A percentile compares a stretch with the other conserved stretches of the same genome.
Evolutionary conservation across 2,797 vertebrate genomes (phyloP).

Genomic region (Neopelma chrysocephalum): DNA sequence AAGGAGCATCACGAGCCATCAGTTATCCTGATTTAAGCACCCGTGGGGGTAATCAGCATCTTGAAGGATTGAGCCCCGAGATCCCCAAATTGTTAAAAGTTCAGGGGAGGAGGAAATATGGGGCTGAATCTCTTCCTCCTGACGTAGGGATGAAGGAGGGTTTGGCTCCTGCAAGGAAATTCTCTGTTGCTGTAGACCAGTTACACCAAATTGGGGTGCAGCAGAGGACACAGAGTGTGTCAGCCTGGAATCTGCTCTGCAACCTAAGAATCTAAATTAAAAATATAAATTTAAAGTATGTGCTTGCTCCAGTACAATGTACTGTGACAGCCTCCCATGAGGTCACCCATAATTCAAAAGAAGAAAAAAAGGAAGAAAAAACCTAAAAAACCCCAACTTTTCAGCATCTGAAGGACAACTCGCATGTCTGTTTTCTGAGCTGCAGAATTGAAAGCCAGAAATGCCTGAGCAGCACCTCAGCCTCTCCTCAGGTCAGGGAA

Average conservation of each 20-base stretch:
- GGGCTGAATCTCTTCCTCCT: background rate
- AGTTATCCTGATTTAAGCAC: background rate
- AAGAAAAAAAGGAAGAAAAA: background rate
- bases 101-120: background rate
- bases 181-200: background rate
- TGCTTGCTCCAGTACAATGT: background rate
- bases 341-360: background rate
- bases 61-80: background rate
- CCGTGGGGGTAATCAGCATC: background rate
- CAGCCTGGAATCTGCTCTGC: background rate
- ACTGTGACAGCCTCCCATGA: background rate
- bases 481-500: background rate
- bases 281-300: background rate
- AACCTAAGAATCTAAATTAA: background rate
- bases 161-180: background rate
- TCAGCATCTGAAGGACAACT: background rate
- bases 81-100: background rate
- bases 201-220: background rate
- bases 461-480: background rate
- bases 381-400: fast-evolving
- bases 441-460: background rate
- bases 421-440: background rate
- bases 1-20: background rate
- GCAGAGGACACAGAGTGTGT: fast-evolving
- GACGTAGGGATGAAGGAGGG: background rate